Base-by-base conservation (phyloP, 2,888 invertebrate species). In the Andrena marginata region DNA sequence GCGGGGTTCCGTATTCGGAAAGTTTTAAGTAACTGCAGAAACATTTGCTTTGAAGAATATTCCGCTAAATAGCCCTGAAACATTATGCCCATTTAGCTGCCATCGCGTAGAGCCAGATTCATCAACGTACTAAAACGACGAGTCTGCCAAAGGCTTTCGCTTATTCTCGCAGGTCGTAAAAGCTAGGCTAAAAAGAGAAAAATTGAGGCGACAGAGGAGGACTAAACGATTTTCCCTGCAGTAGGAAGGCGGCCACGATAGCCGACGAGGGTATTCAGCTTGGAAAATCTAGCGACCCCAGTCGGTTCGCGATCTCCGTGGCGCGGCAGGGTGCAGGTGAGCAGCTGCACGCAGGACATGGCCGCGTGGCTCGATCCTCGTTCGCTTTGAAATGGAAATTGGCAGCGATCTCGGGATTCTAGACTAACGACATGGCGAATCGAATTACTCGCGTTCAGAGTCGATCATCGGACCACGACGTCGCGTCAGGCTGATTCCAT, bases 301-400 rank as follows among this genome's bases (percentile, higher is more conserved):
- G 10, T 26, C 23, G 31, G 42, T 20, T 4, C n/a, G 29, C 29
- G 42, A 67, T 62, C 51, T 62, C 62, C 59, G 48, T 20, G 68
- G 51, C 16, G 48, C 35, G 20, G n/a, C 33, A 48, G 51, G 13
- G 59, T 6, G 20, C 64, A 16, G 67, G 63, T 51, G 64, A 56
- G 48, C 63, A 74, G 59, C 42, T 82, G 63, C 65, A 33, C 33
- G 51, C 16, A 16, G 56, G 54, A 29, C 29, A 26, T 26, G 6
- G 26, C n/a, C 62, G 31, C 26, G 51, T 51, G 71, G 71, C 71
- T 69, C 71, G 80, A 70, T 74, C 33, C 77, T 59, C 79, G 80
- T 87, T 70, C 60, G 79, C 88, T 88, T 88, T 88, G 88, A 88
- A 82, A 88, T 88, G 88, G 80, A 88, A 88, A 88, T 88, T 85